Evolutionary conservation across 2,888 invertebrate species (phyloP).

Genomic region (Opisthograptis luteolata): DNA sequence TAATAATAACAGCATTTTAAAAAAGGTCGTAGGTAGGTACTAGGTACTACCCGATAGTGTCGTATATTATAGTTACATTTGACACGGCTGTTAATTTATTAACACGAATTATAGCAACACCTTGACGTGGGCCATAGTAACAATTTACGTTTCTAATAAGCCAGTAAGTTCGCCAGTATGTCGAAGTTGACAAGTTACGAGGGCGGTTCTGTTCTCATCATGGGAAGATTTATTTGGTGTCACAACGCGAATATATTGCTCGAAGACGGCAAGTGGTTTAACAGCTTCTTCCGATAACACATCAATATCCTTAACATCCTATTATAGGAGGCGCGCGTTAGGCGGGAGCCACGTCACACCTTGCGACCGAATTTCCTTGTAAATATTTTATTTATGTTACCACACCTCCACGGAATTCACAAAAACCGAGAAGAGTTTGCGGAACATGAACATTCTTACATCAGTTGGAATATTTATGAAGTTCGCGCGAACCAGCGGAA

Average conservation of each 20-base stretch:
- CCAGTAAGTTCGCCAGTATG: slow-evolving; percentile 21
- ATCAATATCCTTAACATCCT: slow-evolving; percentile 53
- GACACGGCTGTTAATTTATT: not conserved
- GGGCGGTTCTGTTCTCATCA: slow-evolving; percentile 28
- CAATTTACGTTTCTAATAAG: slow-evolving; percentile 7
- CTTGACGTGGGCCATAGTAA: not conserved
- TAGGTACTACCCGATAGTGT: no score
- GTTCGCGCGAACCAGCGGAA: slow-evolving; percentile 30
- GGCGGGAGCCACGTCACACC: slow-evolving; percentile 22
- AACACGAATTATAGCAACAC: no score
- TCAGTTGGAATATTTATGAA: slow-evolving; percentile 40
- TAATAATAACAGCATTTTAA: no score
- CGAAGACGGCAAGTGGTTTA: slow-evolving; percentile 45
- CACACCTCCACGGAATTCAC: slow-evolving; percentile 24
- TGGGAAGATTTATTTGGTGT: slow-evolving; percentile 47
- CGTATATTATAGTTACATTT: no score
- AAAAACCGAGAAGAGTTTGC: slow-evolving; percentile 31
- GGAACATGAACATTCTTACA: slow-evolving; percentile 31
- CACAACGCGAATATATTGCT: slow-evolving; percentile 37
- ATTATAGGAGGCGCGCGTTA: slow-evolving; percentile 36
- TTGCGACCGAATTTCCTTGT: slow-evolving; percentile 27
- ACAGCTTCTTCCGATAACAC: slow-evolving; percentile 52
- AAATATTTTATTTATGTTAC: slow-evolving; percentile 38
- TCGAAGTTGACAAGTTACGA: slow-evolving; percentile 33
- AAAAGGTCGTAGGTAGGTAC: no score